Conservation (phyloP, 2,797 vertebrate species). For the Tarsius wallacei region DNA sequence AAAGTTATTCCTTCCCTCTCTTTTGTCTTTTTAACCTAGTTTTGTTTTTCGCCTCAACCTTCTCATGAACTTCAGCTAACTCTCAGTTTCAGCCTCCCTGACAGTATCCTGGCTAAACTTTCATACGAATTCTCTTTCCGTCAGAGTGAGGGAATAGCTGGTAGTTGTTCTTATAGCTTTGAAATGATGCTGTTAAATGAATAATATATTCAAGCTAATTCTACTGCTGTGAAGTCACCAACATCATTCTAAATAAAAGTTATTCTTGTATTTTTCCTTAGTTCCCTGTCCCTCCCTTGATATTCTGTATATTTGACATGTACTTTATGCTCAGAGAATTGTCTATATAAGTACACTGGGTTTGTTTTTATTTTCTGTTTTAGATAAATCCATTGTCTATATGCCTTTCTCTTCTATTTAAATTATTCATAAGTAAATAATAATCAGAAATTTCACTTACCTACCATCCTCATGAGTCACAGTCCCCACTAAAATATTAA, state of each 20-base stretch:
- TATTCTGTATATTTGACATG: neutral
- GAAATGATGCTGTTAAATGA: neutral
- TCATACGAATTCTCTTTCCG: neutral
- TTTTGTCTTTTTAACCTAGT: neutral
- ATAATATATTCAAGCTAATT: constrained; percentile 31
- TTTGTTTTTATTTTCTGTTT: neutral
- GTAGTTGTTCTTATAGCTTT: neutral
- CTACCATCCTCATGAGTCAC: constrained; percentile 13
- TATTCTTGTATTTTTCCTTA: neutral
- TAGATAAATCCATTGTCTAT: neutral
- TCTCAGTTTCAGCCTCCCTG: neutral
- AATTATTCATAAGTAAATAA: constrained; percentile 33
- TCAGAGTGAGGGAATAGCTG: neutral
- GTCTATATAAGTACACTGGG: neutral
- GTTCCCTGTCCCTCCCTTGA: neutral
- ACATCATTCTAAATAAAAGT: constrained; percentile 29
- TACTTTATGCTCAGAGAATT: neutral
- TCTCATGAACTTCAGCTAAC: neutral
- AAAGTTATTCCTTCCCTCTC: neutral
- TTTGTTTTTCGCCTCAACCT: neutral
- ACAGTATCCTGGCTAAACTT: neutral
- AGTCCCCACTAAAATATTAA: neutral
- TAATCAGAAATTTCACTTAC: constrained; percentile 33
- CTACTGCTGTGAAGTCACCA: neutral
- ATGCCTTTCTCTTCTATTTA: neutral